Evolutionary conservation across 1,140 invertebrate genomes (phyloP), one percentile per base, ranked within the genome.

Genomic region (Dendrolimus kikuchii): DNA sequence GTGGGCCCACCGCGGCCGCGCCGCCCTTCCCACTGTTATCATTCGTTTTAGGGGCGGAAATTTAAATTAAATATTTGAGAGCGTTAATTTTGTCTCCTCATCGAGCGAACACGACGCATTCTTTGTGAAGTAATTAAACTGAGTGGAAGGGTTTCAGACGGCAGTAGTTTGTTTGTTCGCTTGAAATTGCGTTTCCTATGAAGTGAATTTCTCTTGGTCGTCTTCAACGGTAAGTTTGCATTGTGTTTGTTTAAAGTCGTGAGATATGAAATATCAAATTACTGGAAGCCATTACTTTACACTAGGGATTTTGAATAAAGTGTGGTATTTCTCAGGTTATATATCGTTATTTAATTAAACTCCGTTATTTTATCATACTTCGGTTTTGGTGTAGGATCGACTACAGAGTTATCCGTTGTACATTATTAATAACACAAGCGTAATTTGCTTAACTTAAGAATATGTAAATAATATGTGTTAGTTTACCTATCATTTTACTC

Each of bases 11-110:
- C 49, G 64, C 65, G 58, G 67, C 68, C 68, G 56, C 71, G 70
- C 67, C 66, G 59, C 62, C 56, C 62, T 61, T 68, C 67, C 62
- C 68, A 57, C 74, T 79, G 77, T 86, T 84, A 81, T 86, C 79
- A 81, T 82, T 83, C 76, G 80, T 81, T 82, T 78, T 74, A 65
- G 74, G 66, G 65, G 53, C 68, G 68, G 74, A 70, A 84, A 86
- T 86, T 86, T 86, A 86, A 86, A 86, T 86, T 86, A 86, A 86
- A 86, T 83, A 86, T 86, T 84, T 84, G 79, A 81, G 79, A 77
- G 76, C 74, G 82, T 86, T 86, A 83, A 86, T 86, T 86, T 86
- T 84, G 82, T 86, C 82, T 86, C 78, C 82, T 86, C 82, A 84
- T 83, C 74, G 79, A 70, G 79, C 63, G 74, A 78, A 76, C 64